Percentiles rank a stretch among this genome's conserved stretches.
These are phyloP conservation scores for Gryon sp. DNA, from an alignment of 1,140 invertebrate species.

Conservation along the genomic window DNA sequence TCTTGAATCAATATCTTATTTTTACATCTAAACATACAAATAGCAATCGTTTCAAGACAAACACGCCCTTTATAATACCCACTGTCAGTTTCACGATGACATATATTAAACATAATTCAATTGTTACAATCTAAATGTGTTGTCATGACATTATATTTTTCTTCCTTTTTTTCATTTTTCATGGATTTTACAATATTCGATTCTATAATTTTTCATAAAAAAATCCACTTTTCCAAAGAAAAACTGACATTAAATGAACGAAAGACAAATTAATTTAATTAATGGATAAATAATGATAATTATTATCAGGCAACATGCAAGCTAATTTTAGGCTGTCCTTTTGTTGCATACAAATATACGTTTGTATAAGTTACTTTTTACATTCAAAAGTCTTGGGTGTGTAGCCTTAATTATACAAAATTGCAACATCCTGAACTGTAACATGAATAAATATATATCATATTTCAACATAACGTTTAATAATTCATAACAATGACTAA, in stretches of 20 bases:
- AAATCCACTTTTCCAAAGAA: slow-evolving; percentile 2
- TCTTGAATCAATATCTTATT: slow-evolving; percentile 1
- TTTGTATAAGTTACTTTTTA: slow-evolving; percentile 39
- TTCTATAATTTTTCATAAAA: neutral
- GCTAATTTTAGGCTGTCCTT: slow-evolving; percentile 37
- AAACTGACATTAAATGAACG: neutral
- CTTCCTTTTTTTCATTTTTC: neutral
- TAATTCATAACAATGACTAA: neutral
- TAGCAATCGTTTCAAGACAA: slow-evolving; percentile 7
- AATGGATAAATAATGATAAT: slow-evolving; percentile 7
- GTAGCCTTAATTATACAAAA: slow-evolving; percentile 11
- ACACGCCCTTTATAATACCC: too few relatives aligned
- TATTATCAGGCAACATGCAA: slow-evolving; percentile 32
- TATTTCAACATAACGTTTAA: neutral
- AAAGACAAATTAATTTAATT: too few relatives aligned
- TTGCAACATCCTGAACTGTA: slow-evolving; percentile 9
- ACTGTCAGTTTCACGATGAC: too few relatives aligned
- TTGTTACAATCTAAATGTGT: neutral
- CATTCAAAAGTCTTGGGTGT: slow-evolving; percentile 45
- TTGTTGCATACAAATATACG: slow-evolving; percentile 47
- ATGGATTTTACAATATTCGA: neutral
- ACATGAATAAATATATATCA: neutral
- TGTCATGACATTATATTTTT: neutral
- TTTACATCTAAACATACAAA: neutral
- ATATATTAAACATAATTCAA: too few relatives aligned